Percentiles rank a stretch among this genome's conserved stretches.
Conservation (phyloP, 2,888 invertebrate species). For the Microplitis deprimator region DNA sequence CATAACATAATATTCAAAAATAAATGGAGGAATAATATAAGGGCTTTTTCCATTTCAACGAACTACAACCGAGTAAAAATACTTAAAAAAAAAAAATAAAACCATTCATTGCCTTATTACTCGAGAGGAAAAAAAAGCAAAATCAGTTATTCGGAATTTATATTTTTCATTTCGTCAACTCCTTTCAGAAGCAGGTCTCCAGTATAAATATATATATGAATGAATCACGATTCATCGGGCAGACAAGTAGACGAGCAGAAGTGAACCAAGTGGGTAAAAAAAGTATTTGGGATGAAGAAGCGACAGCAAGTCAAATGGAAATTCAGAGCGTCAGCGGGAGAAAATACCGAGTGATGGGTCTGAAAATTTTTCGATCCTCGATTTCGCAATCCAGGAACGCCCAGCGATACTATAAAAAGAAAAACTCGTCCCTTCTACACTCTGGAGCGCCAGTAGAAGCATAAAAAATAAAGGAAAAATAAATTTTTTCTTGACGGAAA, state of each 20-base stretch:
- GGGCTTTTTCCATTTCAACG: too few species aligned
- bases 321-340: constrained; percentile 22
- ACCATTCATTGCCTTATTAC: too few species aligned
- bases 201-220: constrained; percentile 7
- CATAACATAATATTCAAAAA: too few species aligned
- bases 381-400: constrained; percentile 26
- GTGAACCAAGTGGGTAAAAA: constrained; percentile 9
- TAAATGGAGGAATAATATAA: too few species aligned
- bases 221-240: background rate
- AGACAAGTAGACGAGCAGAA: background rate
- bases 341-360: constrained; percentile 16
- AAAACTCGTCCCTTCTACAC: background rate
- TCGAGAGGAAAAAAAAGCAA: too few species aligned
- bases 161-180: constrained; percentile 4
- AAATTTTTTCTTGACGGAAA: constrained; percentile 44
- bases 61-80: too few species aligned
- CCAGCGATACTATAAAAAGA: background rate
- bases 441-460: constrained; percentile 2
- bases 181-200: background rate
- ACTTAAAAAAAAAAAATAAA: too few species aligned
- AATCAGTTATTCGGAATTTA: background rate
- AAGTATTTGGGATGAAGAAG: constrained; percentile 4
- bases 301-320: constrained; percentile 35
- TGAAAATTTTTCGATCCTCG: constrained; percentile 27
- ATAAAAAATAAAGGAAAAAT: constrained; percentile 41